Evolutionary conservation across 37 sponge, comb jelly and placozoan genomes (phyloP), one percentile per base, ranked within the genome.

Genomic region (Amphimedon queenslandica): DNA sequence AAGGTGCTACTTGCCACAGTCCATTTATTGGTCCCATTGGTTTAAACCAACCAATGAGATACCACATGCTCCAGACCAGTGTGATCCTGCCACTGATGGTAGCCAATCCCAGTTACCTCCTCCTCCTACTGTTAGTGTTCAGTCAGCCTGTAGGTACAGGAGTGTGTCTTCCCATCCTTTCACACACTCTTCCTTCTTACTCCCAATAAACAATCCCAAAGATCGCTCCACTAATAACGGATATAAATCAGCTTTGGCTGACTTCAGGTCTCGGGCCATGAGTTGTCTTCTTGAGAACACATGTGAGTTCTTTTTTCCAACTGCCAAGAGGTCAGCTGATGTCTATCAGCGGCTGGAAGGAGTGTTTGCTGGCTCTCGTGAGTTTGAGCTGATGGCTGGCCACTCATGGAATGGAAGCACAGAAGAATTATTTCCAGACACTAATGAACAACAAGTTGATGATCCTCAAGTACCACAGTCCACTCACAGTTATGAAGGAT

Each of bases 151-250:
- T 29, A 42, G 70, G 10, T 90, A 90, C 57, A 75, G 25, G 32
- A 90, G 90, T 58, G 84, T 84, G 10, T 75, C 90, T 31, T 42
- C 37, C 16, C 90, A 90, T 42, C 90, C 90, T 1, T 70, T 90
- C 63, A 84, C 84, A 4, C 64, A 40, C 29, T 71, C 81, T 32
- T 31, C 80, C 35, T 69, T 90, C 56, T 36, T 80, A 35, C 29
- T 70, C 8, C 33, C 77, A 24, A 72, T 77, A 1, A 64, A 83
- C 56, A 71, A 67, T 16, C 79, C 75, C n/a, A 80, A 89, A 34
- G 74, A 83, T 67, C n/a, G n/a, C n/a, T 8, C 53, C 13, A 47
- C 13, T 13, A 47, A 13, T 47, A 47, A 47, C 13, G 53, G 13
- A 13, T 8, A 18, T 8, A 76, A 81, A 60, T 68, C 90, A 16